Conservation (phyloP, 1,140 invertebrate species). For the Teleopsis dalmanni region DNA sequence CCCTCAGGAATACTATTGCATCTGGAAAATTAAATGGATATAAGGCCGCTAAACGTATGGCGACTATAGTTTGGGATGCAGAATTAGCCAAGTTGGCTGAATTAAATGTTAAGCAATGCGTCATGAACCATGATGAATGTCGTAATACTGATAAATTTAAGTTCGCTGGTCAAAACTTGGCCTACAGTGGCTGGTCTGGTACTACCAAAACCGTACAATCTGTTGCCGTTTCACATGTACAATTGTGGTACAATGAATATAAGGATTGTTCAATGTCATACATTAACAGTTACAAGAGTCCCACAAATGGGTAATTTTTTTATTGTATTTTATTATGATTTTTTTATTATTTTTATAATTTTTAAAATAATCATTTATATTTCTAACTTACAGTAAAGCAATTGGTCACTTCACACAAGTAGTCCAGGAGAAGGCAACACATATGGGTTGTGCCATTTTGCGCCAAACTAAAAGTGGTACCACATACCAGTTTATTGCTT, state of each 20-base stretch:
- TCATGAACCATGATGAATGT: constrained; percentile 17
- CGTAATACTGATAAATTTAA: constrained; percentile 17
- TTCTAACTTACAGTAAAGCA: neutral
- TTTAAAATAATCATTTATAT: neutral
- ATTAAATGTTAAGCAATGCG: constrained; percentile 21
- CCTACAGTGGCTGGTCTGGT: neutral
- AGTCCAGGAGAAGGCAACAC: constrained; percentile 3
- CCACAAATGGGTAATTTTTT: neutral
- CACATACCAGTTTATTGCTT: neutral
- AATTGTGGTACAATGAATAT: constrained; percentile 14
- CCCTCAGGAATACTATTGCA: constrained; percentile 11
- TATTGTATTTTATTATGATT: no score
- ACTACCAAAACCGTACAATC: neutral
- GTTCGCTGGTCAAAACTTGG: no score
- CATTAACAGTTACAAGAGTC: neutral
- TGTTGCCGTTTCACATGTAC: neutral
- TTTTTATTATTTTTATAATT: neutral
- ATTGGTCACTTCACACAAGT: constrained; percentile 8
- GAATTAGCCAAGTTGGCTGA: constrained; percentile 25
- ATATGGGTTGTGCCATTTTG: constrained; percentile 8
- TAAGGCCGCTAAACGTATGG: constrained; percentile 21
- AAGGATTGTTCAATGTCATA: constrained; percentile 2
- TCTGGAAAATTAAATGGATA: constrained; percentile 5
- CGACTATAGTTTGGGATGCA: constrained; percentile 19
- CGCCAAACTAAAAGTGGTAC: neutral